Evolutionary conservation across 1,140 invertebrate genomes (phyloP).

Genomic region (Polypedilum pembai): DNA sequence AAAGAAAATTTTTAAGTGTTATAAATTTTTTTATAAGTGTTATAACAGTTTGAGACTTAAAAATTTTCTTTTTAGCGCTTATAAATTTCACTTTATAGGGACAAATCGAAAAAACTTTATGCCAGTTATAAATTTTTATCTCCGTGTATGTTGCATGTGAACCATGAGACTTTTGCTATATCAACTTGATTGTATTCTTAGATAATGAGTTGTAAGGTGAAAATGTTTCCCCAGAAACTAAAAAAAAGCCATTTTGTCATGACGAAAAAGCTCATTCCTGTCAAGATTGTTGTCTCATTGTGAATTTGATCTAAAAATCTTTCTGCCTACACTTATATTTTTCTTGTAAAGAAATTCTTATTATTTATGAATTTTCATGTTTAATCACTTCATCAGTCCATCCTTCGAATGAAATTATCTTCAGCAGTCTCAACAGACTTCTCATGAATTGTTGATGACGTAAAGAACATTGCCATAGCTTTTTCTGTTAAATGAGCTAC

Average conservation of each 20-base stretch:
- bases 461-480: neutral
- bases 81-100: too few species aligned
- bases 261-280: neutral
- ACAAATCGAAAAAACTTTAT: too few species aligned
- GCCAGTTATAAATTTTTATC: too few species aligned
- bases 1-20: too few species aligned
- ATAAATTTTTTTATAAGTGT: too few species aligned
- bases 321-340: neutral
- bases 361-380: neutral
- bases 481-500: neutral
- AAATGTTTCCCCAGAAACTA: neutral
- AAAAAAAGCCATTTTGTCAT: neutral
- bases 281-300: neutral
- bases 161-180: neutral
- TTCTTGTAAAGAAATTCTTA: neutral
- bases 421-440: neutral
- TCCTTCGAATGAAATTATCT: neutral
- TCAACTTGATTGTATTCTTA: neutral
- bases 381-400: neutral
- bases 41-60: too few species aligned
- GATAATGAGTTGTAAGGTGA: neutral
- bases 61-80: too few species aligned
- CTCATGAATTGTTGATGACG: neutral
- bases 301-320: conserved; percentile 2
- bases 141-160: too few species aligned